Conservation (phyloP, 1,140 invertebrate genomes). For the Cotesia typhae region DNA sequence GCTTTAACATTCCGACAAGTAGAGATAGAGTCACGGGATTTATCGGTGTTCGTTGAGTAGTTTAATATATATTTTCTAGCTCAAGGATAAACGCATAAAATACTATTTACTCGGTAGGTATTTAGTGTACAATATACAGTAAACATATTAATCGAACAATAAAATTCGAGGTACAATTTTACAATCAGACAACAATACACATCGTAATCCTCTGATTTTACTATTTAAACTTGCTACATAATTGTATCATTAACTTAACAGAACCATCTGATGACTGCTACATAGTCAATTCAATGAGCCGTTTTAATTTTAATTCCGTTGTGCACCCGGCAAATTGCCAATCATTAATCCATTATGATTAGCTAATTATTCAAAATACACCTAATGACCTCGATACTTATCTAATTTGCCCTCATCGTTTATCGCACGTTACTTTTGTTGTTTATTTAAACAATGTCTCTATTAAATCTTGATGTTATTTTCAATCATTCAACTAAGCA, state of each 20-base stretch:
- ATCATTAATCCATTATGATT: constrained; percentile 22
- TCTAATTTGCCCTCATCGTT: constrained; percentile 7
- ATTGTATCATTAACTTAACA: neutral
- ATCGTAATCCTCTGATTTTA: too few relatives aligned
- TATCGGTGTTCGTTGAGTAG: neutral
- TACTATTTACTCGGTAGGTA: constrained; percentile 14
- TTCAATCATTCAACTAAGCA: too few relatives aligned
- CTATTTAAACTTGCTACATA: neutral
- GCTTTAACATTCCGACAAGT: neutral
- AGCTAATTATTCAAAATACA: constrained; percentile 21
- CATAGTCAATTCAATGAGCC: neutral
- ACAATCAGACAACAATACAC: too few relatives aligned
- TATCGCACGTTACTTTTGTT: too few relatives aligned
- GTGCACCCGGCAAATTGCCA: constrained; percentile 1
- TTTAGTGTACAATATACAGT: neutral
- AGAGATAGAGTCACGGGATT: neutral
- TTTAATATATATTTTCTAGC: constrained; percentile 33
- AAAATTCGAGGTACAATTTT: neutral
- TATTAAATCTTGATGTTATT: too few relatives aligned
- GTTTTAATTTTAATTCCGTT: constrained; percentile 7
- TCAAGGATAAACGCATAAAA: constrained; percentile 40
- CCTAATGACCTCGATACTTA: constrained; percentile 22
- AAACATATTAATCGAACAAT: neutral
- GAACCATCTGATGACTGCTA: neutral
- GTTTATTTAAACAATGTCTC: too few relatives aligned